Evolutionary conservation across 2,888 invertebrate genomes (phyloP), one percentile per base, ranked within the genome.

Genomic region (Cataglyphis albicans): DNA sequence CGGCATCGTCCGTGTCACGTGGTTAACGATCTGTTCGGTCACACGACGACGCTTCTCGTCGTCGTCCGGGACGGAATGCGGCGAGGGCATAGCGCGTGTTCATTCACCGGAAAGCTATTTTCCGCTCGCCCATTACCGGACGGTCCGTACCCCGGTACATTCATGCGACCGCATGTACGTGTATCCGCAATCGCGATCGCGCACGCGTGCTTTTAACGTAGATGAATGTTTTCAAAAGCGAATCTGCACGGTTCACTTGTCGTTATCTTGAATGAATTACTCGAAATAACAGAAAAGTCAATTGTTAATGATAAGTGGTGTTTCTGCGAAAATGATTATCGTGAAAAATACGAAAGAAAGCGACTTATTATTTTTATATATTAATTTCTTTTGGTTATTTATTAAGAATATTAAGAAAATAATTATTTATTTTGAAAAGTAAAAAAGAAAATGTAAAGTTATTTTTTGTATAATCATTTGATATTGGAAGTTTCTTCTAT

Each of bases 71-170:
- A 73, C 68, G 87, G 87, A 88, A 90, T 89, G 85, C 85, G 81
- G 67, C 70, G 83, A 52, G 25, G 38, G 38, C 88, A 89, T 90
- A 89, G 87, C 90, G 91, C 88, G 88, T 88, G 91, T 91, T 90
- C 90, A 90, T 91, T 91, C 90, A 88, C 90, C 84, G 90, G 88
- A 91, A 90, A 91, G 90, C 90, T 86, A 91, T 91, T 91, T 89
- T 86, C 88, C 86, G 76, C 80, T 84, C 78, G 80, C 86, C 88
- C 89, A 89, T 89, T 89, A 89, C 85, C 78, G 88, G 81, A 76
- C 84, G 44, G 63, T 73, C 76, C 72, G 67, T 57, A 68, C 64
- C 72, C 81, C 61, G 84, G 85, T 65, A 76, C 35, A 57, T 63
- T 67, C 74, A 29, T 35, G 76, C 80, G 73, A 63, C 73, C 73